Base-by-base conservation (phyloP, 2,888 invertebrate species). In the Pasiphila rectangulata region DNA sequence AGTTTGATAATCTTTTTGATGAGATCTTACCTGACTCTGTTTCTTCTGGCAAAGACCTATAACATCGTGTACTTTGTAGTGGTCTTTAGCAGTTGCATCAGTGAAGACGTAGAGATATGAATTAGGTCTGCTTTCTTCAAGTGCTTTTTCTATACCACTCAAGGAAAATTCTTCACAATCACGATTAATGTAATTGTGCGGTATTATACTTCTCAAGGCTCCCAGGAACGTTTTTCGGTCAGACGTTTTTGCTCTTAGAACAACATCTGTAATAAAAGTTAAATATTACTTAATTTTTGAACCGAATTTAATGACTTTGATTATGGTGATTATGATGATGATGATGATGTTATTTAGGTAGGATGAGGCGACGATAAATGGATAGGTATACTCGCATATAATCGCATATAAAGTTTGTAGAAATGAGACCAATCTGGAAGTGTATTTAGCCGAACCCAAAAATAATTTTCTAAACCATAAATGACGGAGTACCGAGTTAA, bases 101-200 rank as follows among this genome's bases (percentile, higher is more conserved):
- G 65, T 67, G 12, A 63, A 63, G 0, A 67, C 61, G 6, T 43
- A 65, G 0, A 65, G 34, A 2, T 54, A 48, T 0, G 67, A 65
- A 0, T 46, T 55, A 3, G 51, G 51, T 7, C 21, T 40, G 37
- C 65, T 63, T 0, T 47, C 36, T 19, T 27, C n/a, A 6, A 60
- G 40, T 7, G 50, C 56, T 4, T n/a, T 12, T 37, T 56, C 27
- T 7, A 59, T 52, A 6, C 58, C 61, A 1, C 45, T 16, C 19
- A 62, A 16, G 1, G 57, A 37, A 37, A 44, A 48, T 41, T 59
- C 60, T 2, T 42, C 42, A 38, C 60, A 60, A 1, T 59, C 57
- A 10, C 0, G 0, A 9, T 56, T 58, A 0, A 2, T 0, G 2
- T 10, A 0, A 25, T 46, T 38, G 5, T 49, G 12, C 0, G 36